Percentiles rank a stretch among this genome's conserved stretches.
These are phyloP conservation scores for Diplodus puntazzo DNA, from an alignment of 2,797 vertebrate species.

Conservation along the genomic window DNA sequence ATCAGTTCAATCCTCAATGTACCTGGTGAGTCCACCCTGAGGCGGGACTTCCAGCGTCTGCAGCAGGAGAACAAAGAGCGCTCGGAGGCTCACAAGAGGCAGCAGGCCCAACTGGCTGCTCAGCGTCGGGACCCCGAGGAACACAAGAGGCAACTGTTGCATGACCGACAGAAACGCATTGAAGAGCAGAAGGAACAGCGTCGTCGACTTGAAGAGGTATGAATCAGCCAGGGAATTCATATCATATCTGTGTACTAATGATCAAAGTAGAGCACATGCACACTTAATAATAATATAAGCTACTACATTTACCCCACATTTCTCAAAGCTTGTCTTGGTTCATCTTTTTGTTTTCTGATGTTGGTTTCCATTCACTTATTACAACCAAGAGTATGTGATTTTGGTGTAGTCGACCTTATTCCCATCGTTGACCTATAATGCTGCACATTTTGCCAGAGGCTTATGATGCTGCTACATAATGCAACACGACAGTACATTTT, in stretches of 20 bases:
- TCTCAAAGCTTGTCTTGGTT: not conserved
- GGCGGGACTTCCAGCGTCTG: conserved; percentile 93
- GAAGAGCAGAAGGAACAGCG: conserved; percentile 96
- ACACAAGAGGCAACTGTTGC: conserved; percentile 92
- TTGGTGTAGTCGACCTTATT: conserved; percentile 1
- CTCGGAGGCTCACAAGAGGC: conserved; percentile 90
- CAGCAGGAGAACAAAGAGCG: conserved; percentile 96
- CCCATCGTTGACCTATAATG: not conserved
- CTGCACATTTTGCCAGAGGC: conserved; percentile 24
- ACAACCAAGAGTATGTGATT: not conserved
- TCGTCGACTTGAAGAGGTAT: conserved; percentile 92
- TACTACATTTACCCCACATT: not conserved
- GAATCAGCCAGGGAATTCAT: not conserved
- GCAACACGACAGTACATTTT: conserved; percentile 17
- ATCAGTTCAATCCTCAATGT: conserved; percentile 94
- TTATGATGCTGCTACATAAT: conserved; percentile 21
- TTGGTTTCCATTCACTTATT: not conserved
- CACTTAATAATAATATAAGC: not conserved
- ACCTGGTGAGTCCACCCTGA: conserved; percentile 93
- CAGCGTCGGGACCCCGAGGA: conserved; percentile 93
- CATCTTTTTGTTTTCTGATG: not conserved
- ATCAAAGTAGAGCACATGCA: not conserved
- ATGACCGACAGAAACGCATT: conserved; percentile 93
- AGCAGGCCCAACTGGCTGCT: conserved; percentile 90
- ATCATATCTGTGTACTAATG: no score